phyloP scores from a whole-genome alignment of 1,140 invertebrate genomes.

The Goniozus legneri region DNA sequence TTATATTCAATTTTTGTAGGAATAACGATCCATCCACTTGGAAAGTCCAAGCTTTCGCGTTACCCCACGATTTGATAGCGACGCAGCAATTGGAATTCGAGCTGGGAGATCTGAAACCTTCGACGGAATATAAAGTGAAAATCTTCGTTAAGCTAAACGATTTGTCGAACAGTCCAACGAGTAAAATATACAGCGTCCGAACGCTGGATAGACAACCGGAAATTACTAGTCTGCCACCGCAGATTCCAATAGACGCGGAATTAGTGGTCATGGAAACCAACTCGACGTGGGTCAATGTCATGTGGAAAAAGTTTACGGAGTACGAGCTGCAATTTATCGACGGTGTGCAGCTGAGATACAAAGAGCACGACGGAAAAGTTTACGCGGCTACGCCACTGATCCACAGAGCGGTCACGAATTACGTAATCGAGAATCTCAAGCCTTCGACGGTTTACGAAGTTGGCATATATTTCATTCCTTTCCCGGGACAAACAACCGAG shows the following conservation, averaged over 20 bases:
- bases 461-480: conserved; percentile 73
- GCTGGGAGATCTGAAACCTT: conserved; percentile 69
- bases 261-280: conserved; percentile 71
- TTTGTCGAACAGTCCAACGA: conserved; percentile 68
- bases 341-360: conserved; percentile 69
- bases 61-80: conserved; percentile 77
- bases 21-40: conserved; percentile 69
- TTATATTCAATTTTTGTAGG: conserved; percentile 42
- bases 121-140: conserved; percentile 77
- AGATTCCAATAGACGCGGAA: conserved; percentile 69
- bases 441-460: conserved; percentile 72
- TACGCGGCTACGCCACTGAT: conserved; percentile 74
- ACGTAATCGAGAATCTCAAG: conserved; percentile 69
- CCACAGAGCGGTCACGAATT: conserved; percentile 70
- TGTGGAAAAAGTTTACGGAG: conserved; percentile 78
- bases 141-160: conserved; percentile 73
- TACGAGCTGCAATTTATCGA: conserved; percentile 75
- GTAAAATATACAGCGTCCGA: conserved; percentile 68
- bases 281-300: conserved; percentile 70
- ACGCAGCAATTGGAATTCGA: conserved; percentile 81
- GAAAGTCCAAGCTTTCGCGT: conserved; percentile 80
- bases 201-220: conserved; percentile 56
- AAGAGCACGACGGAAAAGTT: conserved; percentile 66
- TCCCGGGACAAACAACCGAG: conserved; percentile 70
- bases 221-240: conserved; percentile 59